A percentile compares a stretch with the other conserved stretches of the same genome.
phyloP scores from a whole-genome alignment of 2,797 vertebrate species.

The Potorous gilbertii region DNA sequence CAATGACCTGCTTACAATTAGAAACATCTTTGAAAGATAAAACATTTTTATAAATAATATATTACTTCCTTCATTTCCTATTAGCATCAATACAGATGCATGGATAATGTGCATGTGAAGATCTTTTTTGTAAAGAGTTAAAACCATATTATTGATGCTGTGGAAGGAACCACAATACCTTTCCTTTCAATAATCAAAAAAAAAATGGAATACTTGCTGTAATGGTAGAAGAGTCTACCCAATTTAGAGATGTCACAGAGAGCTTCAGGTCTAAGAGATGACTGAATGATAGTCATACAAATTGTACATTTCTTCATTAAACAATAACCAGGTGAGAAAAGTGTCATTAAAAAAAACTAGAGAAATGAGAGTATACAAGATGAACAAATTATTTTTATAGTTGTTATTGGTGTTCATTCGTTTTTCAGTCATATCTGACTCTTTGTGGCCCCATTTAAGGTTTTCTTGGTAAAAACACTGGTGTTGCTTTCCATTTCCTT shows the following conservation, averaged over 20 bases:
- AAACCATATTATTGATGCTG: not conserved
- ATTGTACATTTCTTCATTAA: not conserved
- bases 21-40: not conserved
- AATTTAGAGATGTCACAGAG: not conserved
- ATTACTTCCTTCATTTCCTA: slow-evolving; percentile 22
- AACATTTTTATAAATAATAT: not conserved
- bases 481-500: not conserved
- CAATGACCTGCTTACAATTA: slow-evolving; percentile 35
- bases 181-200: not conserved
- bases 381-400: not conserved
- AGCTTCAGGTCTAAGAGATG: not conserved
- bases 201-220: not conserved
- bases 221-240: not conserved
- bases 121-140: slow-evolving; percentile 4
- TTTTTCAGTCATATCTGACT: not conserved
- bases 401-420: not conserved
- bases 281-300: not conserved
- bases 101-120: slow-evolving; percentile 14
- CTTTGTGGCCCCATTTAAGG: not conserved
- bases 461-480: not conserved
- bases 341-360: not conserved
- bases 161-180: slow-evolving; percentile 8
- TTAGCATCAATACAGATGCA: slow-evolving; percentile 23
- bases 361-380: not conserved
- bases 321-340: not conserved